Evolutionary conservation across 2,888 invertebrate genomes (phyloP).

Genomic region (Philereme transversata): DNA sequence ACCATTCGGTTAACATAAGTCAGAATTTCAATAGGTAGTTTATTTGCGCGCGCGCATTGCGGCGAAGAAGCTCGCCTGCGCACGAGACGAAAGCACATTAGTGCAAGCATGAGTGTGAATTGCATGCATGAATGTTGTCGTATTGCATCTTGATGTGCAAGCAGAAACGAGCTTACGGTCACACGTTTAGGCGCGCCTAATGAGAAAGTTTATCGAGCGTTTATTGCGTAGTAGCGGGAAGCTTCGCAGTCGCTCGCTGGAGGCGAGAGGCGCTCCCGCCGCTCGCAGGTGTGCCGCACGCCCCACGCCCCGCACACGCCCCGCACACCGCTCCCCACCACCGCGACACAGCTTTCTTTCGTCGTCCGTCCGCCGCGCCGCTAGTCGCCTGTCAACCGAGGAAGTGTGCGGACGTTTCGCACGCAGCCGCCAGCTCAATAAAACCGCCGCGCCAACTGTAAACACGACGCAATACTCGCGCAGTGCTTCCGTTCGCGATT

Average conservation of each 20-base stretch:
- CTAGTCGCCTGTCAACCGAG: slow-evolving; percentile 77
- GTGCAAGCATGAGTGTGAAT: slow-evolving; percentile 59
- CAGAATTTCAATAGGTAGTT: slow-evolving; percentile 40
- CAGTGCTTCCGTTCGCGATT: slow-evolving; percentile 73
- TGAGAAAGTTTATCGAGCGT: slow-evolving; percentile 84
- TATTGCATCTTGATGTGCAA: slow-evolving; percentile 72
- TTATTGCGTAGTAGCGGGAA: slow-evolving; percentile 83
- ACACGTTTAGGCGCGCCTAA: slow-evolving; percentile 82
- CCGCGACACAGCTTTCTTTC: slow-evolving; percentile 63
- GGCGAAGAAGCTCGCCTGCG: slow-evolving; percentile 43
- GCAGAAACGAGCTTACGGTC: slow-evolving; percentile 80
- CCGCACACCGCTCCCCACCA: slow-evolving; percentile 51
- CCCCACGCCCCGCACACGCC: slow-evolving; percentile 50
- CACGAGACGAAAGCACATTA: slow-evolving; percentile 50
- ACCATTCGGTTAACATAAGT: slow-evolving; percentile 43
- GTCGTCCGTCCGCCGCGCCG: slow-evolving; percentile 42
- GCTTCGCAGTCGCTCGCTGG: slow-evolving; percentile 69
- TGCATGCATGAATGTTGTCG: slow-evolving; percentile 64
- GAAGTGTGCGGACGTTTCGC: slow-evolving; percentile 57
- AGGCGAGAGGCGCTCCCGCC: slow-evolving; percentile 65
- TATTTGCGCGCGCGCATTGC: slow-evolving; percentile 45
- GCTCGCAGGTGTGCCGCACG: slow-evolving; percentile 75
- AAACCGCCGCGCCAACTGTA: slow-evolving; percentile 78
- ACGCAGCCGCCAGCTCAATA: slow-evolving; percentile 39
- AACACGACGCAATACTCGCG: slow-evolving; percentile 78